Evolutionary conservation across 1,140 invertebrate genomes (phyloP).

Genomic region (Oryctes rhinoceros): DNA sequence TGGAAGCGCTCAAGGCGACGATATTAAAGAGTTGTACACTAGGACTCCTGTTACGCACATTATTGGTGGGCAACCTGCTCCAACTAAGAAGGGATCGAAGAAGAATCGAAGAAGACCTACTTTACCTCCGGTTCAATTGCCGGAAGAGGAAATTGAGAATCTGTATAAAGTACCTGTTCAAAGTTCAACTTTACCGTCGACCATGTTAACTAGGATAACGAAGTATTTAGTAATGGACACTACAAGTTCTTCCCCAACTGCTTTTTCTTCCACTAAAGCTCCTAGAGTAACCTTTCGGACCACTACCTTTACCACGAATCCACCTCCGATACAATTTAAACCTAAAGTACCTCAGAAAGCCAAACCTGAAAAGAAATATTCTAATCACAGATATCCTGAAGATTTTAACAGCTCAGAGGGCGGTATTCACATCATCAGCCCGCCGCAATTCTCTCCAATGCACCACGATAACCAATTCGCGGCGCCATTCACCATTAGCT

Average conservation of each 20-base stretch:
- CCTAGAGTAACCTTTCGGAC: neutral
- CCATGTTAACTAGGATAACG: neutral
- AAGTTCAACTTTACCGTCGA: neutral
- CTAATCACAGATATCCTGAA: slow-evolving; percentile 52
- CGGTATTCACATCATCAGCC: slow-evolving; percentile 9
- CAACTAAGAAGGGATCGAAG: slow-evolving; percentile 34
- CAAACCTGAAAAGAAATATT: slow-evolving; percentile 40
- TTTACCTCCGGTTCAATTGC: slow-evolving; percentile 14
- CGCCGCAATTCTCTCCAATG: neutral
- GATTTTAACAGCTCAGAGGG: slow-evolving; percentile 33
- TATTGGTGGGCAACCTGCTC: slow-evolving; percentile 50
- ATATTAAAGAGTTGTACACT: slow-evolving; percentile 65
- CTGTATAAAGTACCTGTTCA: neutral
- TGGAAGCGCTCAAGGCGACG: slow-evolving; percentile 56
- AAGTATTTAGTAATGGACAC: slow-evolving; percentile 1
- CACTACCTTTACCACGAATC: neutral
- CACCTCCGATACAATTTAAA: neutral
- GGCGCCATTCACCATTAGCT: slow-evolving; percentile 3
- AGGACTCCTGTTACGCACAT: slow-evolving; percentile 65
- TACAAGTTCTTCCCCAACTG: neutral
- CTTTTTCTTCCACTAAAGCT: neutral
- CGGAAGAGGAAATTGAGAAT: neutral
- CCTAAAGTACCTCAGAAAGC: slow-evolving; percentile 35
- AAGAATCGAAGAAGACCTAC: slow-evolving; percentile 40
- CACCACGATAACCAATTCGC: slow-evolving; percentile 9